Conservation (phyloP, 2,797 vertebrate genomes). For the Sciurus vulgaris region DNA sequence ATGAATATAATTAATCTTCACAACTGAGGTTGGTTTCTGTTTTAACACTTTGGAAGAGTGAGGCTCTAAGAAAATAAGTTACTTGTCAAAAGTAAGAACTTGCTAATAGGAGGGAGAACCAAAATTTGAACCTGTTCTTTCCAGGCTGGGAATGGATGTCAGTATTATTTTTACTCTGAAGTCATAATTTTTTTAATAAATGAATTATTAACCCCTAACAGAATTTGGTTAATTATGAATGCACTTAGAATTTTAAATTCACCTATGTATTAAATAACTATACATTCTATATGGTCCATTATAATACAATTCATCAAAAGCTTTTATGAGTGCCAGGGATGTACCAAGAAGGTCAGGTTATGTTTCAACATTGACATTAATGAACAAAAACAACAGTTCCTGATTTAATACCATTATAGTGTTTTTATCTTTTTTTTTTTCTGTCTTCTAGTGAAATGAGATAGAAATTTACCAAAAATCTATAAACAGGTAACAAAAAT, state of each 20-base stretch:
- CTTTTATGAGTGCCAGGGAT: not conserved
- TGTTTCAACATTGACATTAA: conserved; percentile 44
- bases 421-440: not conserved
- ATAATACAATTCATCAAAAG: not conserved
- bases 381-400: not conserved
- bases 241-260: conserved; percentile 23
- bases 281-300: not conserved
- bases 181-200: not conserved
- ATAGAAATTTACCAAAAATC: not conserved
- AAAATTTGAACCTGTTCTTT: conserved; percentile 7
- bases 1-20: conserved; percentile 13
- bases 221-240: conserved; percentile 47
- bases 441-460: not conserved
- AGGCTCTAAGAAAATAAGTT: conserved; percentile 48
- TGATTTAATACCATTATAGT: not conserved
- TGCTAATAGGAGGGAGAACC: not conserved
- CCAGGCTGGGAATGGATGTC: not conserved
- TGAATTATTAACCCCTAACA: not conserved
- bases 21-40: not conserved
- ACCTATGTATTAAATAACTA: not conserved
- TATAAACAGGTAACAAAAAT: not conserved
- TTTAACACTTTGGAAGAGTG: conserved; percentile 52
- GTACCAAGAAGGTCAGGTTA: not conserved
- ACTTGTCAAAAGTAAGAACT: conserved; percentile 2
- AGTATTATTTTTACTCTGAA: conserved; percentile 2